Percentiles rank a stretch among this genome's conserved stretches.
Evolutionary conservation across 2,797 vertebrate species (phyloP).

Genomic region (Cheirogaleus major): DNA sequence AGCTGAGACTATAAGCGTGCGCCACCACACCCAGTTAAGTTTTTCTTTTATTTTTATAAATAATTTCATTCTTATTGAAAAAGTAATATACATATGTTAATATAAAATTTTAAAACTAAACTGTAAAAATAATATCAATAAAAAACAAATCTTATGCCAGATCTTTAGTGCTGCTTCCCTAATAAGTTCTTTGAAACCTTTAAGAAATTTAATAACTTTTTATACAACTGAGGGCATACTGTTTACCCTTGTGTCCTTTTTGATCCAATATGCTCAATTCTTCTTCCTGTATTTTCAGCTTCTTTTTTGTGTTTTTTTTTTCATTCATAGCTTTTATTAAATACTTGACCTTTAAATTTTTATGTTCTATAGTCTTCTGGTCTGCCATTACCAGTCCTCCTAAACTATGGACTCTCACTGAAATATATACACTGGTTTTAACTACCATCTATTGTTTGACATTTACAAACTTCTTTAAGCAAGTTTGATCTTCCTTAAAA

Average conservation of each 20-base stretch:
- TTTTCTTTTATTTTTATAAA: constrained; percentile 19
- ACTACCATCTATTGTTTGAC: background rate
- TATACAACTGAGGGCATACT: background rate
- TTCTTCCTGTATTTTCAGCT: background rate
- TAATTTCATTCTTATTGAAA: background rate
- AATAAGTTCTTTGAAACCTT: background rate
- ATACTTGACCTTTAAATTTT: background rate
- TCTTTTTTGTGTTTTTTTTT: background rate
- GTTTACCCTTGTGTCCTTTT: background rate
- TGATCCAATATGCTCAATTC: background rate
- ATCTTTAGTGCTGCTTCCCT: background rate
- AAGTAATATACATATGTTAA: background rate
- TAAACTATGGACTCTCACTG: background rate
- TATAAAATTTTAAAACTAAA: background rate
- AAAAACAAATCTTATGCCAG: background rate
- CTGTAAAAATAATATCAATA: background rate
- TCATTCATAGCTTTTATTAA: background rate
- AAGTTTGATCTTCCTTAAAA: background rate
- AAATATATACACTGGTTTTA: background rate
- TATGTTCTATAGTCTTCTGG: background rate
- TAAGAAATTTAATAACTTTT: background rate
- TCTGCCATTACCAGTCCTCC: background rate
- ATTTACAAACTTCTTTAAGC: background rate
- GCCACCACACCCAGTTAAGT: background rate
- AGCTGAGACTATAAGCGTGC: background rate